Base-by-base conservation (phyloP, 2,113 vertebrate species). In the Mobula hypostoma region DNA sequence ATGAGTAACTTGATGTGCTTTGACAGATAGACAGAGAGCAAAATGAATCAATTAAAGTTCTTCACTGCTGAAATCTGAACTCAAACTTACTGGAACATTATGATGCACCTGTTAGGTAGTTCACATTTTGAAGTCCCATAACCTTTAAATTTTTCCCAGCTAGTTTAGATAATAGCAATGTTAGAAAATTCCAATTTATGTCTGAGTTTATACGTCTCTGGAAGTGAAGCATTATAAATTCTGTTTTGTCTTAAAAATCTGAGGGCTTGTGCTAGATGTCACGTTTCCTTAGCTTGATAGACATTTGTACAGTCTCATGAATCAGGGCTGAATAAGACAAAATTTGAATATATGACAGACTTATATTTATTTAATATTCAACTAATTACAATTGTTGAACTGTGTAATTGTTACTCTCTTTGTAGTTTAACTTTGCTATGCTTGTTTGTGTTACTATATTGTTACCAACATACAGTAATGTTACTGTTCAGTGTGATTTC, bases 1-100 rank as follows among this genome's bases (percentile, higher is more conserved):
- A 95, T 95, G 94, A 95, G 94, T 61, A 94, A 56, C 94, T 56
- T 94, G 94, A 95, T 94, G 94, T 94, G 29, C 56, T 94, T 95
- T 94, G 94, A 92, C 92, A 94, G 95, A 94, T 83, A 78, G 61
- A 48, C 94, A 95, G 94, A 95, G 19, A 77, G 7, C 85, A 66
- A 19, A 90, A 19, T 63, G 95, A 94, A 95, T 95, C 68, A 94
- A 82, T 95, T 94, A 94, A 95, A 19, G 32, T 94, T 40, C 12
- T 83, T 90, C 72, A 94, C 0, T 24, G 11, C 36, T 11, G 19
- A 77, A 95, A 94, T 94, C 0, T 94, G 15, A 94, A 1, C 94
- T 95, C 94, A 70, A 0, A 58, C 95, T 95, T 94, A 76, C 95
- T 94, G 95, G 94, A 94, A 17, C 93, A 27, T 58, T 94, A 79